Evolutionary conservation across 2,113 vertebrate genomes (phyloP).

Genomic region (Petromus typicus): DNA sequence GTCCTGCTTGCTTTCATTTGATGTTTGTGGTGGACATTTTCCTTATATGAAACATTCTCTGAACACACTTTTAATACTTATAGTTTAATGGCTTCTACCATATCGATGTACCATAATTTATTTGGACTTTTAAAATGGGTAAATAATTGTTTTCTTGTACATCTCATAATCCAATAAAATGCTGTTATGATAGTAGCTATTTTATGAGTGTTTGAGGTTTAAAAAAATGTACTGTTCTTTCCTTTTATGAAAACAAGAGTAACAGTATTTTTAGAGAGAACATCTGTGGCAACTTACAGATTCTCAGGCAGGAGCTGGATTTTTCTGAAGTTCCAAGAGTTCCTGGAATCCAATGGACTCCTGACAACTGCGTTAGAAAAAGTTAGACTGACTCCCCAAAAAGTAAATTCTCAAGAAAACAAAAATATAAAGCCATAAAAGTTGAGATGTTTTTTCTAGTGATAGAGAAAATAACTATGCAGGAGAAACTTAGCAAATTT

Average conservation of each 20-base stretch:
- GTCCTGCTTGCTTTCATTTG: background rate
- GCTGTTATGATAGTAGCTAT: constrained; percentile 10
- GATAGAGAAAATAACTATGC: background rate
- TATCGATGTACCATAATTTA: background rate
- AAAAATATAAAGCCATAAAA: background rate
- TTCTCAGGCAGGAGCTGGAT: background rate
- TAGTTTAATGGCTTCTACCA: background rate
- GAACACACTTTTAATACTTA: background rate
- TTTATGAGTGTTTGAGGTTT: constrained; percentile 10
- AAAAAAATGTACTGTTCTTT: background rate
- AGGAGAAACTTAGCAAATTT: background rate
- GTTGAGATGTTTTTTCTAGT: background rate
- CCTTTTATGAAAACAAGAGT: background rate
- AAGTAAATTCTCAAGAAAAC: background rate
- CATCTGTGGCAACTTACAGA: background rate
- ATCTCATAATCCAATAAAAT: constrained; percentile 8
- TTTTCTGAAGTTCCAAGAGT: background rate
- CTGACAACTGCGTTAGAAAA: background rate
- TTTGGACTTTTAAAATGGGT: background rate
- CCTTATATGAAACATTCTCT: background rate
- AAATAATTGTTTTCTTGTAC: constrained; percentile 40
- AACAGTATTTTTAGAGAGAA: background rate
- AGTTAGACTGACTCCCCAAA: background rate
- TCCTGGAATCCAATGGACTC: background rate
- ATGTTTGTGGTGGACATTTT: background rate